A percentile compares a stretch with the other conserved stretches of the same genome.
These are phyloP conservation scores for Athalia cordata DNA, from an alignment of 2,888 invertebrate genomes.

Conservation along the genomic window DNA sequence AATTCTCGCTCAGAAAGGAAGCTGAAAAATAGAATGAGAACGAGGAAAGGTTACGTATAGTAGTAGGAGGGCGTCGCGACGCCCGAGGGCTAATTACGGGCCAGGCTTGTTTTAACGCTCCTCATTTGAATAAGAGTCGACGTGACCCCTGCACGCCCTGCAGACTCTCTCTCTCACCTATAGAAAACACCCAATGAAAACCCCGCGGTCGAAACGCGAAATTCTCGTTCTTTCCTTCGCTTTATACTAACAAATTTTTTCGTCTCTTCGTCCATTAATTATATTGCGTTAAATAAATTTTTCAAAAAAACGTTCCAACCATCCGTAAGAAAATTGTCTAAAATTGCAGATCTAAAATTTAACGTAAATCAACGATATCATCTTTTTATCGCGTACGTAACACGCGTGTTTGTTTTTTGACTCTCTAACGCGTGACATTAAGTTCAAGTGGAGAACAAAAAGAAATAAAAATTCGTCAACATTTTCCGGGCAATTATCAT, in stretches of 20 bases:
- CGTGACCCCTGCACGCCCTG: constrained; percentile 42
- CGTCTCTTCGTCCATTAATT: too few species aligned
- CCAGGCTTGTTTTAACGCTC: constrained; percentile 47
- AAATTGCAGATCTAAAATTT: too few species aligned
- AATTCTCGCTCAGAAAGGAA: too few species aligned
- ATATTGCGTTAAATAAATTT: too few species aligned
- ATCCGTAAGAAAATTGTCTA: too few species aligned
- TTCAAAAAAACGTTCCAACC: too few species aligned
- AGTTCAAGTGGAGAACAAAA: constrained; percentile 26
- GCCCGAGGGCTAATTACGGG: constrained; percentile 46
- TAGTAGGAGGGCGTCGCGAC: constrained; percentile 38
- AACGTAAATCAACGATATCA: not conserved
- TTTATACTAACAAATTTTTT: not conserved
- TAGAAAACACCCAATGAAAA: constrained; percentile 5
- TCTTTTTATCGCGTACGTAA: not conserved
- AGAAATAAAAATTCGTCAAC: constrained; percentile 24
- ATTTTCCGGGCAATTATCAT: constrained; percentile 8
- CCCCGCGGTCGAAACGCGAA: not conserved
- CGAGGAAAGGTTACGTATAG: constrained; percentile 37
- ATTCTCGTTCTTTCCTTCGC: not conserved
- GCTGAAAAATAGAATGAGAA: not conserved
- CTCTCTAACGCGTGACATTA: constrained; percentile 2
- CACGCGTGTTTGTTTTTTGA: not conserved
- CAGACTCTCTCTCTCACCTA: constrained; percentile 7
- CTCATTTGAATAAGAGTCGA: constrained; percentile 49